Evolutionary conservation across 2,113 vertebrate species (phyloP).

Genomic region (Zonotrichia leucophrys): DNA sequence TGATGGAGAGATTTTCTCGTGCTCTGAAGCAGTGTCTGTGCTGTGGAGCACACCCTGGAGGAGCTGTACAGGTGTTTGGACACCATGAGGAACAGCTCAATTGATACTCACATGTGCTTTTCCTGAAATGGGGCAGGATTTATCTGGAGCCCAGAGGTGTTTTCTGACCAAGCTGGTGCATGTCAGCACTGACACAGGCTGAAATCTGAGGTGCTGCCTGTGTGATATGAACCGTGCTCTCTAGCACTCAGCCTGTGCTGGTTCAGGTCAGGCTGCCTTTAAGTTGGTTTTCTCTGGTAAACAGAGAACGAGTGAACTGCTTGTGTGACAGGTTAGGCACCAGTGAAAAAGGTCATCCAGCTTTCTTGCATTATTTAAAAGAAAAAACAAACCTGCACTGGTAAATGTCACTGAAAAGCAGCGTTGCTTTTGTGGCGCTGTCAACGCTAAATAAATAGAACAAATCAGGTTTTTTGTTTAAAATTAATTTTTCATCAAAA

Average conservation of each 20-base stretch:
- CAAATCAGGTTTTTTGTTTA: neutral
- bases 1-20: neutral
- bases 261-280: neutral
- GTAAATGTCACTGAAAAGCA: neutral
- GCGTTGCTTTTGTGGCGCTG: neutral
- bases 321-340: neutral
- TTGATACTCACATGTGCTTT: accelerated
- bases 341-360: neutral
- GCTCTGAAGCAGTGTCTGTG: neutral
- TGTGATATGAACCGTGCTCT: neutral
- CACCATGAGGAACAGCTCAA: neutral
- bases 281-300: neutral
- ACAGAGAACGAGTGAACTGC: neutral
- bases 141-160: accelerated
- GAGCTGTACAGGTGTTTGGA: neutral
- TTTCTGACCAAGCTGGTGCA: neutral
- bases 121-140: accelerated
- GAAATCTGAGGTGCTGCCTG: neutral
- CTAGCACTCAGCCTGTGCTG: neutral
- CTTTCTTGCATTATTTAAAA: neutral
- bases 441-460: neutral
- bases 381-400: neutral
- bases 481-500: neutral
- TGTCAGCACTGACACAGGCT: accelerated
- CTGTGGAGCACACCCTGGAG: neutral